Evolutionary conservation across 2,113 vertebrate species (phyloP).

Genomic region (Anseranas semipalmata): DNA sequence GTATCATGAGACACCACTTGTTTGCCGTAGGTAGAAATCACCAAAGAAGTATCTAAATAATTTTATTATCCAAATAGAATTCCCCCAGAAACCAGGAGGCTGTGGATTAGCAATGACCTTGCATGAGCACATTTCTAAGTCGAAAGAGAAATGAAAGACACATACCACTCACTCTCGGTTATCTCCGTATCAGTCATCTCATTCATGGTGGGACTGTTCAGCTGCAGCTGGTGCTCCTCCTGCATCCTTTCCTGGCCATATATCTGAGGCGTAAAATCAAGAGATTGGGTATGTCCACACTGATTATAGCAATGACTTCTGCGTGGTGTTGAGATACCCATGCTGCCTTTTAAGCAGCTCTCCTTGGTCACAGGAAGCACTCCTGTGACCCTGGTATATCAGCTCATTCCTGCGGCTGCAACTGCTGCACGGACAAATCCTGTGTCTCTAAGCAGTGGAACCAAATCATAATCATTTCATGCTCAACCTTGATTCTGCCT

Average conservation of each 20-base stretch:
- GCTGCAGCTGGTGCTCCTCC: not conserved
- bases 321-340: not conserved
- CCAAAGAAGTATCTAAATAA: not conserved
- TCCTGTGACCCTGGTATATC: not conserved
- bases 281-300: not conserved
- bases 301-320: not conserved
- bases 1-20: fast-evolving
- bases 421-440: not conserved
- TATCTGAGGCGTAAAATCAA: not conserved
- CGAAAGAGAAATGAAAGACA: not conserved
- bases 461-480: not conserved
- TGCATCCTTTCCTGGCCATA: not conserved
- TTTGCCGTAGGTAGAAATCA: not conserved
- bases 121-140: not conserved
- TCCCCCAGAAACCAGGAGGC: not conserved
- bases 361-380: not conserved
- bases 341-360: not conserved
- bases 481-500: not conserved
- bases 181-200: not conserved
- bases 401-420: fast-evolving
- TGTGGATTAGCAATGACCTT: not conserved
- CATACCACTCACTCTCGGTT: not conserved
- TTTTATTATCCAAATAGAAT: not conserved
- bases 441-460: not conserved
- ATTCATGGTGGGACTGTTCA: not conserved